Evolutionary conservation across 1,140 invertebrate species (phyloP), one percentile per base, ranked within the genome.

Genomic region (Archegozetes longisetosus): DNA sequence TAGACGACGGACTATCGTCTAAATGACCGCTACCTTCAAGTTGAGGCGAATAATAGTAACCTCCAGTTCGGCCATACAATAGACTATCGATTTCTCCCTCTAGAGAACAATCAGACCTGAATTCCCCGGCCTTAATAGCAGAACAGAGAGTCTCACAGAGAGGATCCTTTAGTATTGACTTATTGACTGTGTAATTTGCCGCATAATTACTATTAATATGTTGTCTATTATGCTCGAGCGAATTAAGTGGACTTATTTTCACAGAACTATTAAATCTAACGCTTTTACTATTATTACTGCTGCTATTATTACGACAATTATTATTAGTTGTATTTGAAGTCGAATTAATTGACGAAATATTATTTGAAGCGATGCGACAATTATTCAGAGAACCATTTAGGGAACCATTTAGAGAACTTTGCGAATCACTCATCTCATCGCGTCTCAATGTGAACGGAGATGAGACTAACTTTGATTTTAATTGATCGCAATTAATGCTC

Each of bases 41-140:
- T 6, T 6, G n/a, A 25, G 20, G 20, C 12, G 20, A 20, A 51
- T 51, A 12, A 22, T 51, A 25, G 20, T 51, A 20, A 25, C 6
- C 50, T 9, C 50, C 24, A n/a, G 50, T 51, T 6, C 20, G 50
- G 6, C 70, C 71, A 60, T 71, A 70, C 17, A 72, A 56, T 14
- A 72, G 62, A 1, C 65, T 65, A 61, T 72, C 71, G 22, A 73
- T 71, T 54, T 72, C 71, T 59, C 68, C 68, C 56, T 73, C 71
- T 22, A 70, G 51, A 22, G 66, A 62, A 40, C 62, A 60, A 24
- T 59, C 61, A 24, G 48, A 32, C 58, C 23, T 20, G 24, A 62
- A 62, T n/a, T 48, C 53, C n/a, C 63, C 63, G 14, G 60, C 25
- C 49, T 64, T 62, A 13, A 66, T 25, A 23, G 62, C 54, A 1